A percentile compares a stretch with the other conserved stretches of the same genome.
Conservation (phyloP, 2,113 vertebrate species). For the Emydura subglobosa region DNA sequence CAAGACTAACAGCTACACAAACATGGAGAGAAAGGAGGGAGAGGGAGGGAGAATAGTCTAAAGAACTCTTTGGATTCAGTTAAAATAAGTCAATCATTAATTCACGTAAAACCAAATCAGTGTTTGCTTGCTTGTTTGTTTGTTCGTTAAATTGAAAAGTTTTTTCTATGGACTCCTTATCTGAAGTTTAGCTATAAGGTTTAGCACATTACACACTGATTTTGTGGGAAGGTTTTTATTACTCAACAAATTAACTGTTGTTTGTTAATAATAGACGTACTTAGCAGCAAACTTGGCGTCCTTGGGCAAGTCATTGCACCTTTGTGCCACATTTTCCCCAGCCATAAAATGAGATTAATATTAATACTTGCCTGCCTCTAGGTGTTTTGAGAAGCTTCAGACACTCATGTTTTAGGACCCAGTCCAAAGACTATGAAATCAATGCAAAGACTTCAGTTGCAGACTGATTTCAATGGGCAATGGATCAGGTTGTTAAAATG, state of each 20-base stretch:
- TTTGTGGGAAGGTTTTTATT: neutral
- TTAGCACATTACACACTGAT: conserved; percentile 1
- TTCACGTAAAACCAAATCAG: neutral
- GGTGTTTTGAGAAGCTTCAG: neutral
- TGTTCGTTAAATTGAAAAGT: neutral
- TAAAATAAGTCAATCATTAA: conserved; percentile 13
- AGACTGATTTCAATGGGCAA: conserved; percentile 12
- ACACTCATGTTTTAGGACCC: neutral
- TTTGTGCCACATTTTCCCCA: neutral
- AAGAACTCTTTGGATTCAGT: neutral
- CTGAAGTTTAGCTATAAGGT: conserved; percentile 6
- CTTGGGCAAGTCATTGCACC: neutral
- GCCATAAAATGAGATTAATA: neutral
- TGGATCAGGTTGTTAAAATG: conserved; percentile 16
- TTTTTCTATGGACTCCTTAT: neutral
- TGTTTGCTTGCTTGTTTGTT: neutral
- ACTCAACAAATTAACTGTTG: neutral
- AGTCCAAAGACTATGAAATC: conserved; percentile 7
- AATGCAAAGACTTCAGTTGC: conserved; percentile 15
- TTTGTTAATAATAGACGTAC: conserved; percentile 8
- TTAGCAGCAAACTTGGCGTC: neutral
- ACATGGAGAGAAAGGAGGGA: neutral
- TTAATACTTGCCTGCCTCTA: neutral
- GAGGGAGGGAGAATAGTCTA: conserved; percentile 8
- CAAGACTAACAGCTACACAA: conserved; percentile 14